Evolutionary conservation across 2,113 vertebrate species (phyloP).

Genomic region (Paradoxurus hermaphroditus): DNA sequence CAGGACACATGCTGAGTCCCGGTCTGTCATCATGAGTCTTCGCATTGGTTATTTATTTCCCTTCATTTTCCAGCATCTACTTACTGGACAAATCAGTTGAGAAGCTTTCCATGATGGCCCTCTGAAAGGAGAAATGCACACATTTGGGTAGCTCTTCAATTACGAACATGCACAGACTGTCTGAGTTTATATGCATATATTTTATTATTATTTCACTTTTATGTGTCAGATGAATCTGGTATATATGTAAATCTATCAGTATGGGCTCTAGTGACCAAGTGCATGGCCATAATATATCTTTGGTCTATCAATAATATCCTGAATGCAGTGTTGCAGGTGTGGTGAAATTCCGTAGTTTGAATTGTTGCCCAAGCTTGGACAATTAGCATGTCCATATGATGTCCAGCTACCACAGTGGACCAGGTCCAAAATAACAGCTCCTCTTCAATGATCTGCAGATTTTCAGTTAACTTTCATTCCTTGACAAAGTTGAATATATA

Average conservation of each 20-base stretch:
- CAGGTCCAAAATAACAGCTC: constrained; percentile 24
- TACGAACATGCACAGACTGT: constrained; percentile 64
- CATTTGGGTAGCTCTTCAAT: constrained; percentile 60
- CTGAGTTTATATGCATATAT: constrained; percentile 66
- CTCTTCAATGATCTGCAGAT: not conserved
- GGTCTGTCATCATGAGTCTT: constrained; percentile 41
- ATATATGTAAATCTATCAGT: constrained; percentile 62
- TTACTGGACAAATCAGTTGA: constrained; percentile 56
- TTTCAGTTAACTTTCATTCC: constrained; percentile 30
- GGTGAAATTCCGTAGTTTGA: constrained; percentile 47
- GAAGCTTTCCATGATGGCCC: constrained; percentile 12
- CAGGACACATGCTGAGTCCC: constrained; percentile 57
- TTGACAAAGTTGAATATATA: not conserved
- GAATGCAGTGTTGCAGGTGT: not conserved
- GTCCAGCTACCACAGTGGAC: not conserved
- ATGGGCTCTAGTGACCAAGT: constrained; percentile 42
- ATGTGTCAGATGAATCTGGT: constrained; percentile 45
- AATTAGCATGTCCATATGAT: constrained; percentile 9
- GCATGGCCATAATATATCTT: constrained; percentile 28
- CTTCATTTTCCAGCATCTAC: constrained; percentile 59
- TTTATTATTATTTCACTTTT: constrained; percentile 69
- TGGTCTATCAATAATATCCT: not conserved
- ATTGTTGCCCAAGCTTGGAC: constrained; percentile 31
- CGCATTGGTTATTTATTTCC: constrained; percentile 62
- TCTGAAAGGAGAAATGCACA: constrained; percentile 1